Base-by-base conservation (phyloP, 2,797 vertebrate species). In the Leptatherina wallacei region DNA sequence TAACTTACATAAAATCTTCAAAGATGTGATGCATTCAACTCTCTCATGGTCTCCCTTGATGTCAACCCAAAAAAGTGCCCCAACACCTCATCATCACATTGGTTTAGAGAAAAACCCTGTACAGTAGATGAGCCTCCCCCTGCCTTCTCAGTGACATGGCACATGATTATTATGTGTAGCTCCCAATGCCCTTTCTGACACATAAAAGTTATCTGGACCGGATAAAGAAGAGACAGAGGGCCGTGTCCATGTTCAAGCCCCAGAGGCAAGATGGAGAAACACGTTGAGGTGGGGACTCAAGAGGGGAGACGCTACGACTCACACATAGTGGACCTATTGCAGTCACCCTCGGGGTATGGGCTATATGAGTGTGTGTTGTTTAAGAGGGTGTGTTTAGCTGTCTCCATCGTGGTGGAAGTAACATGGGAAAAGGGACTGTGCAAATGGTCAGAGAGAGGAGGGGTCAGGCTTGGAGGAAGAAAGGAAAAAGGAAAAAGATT, bases 361-460 rank as follows among this genome's bases (percentile, higher is more conserved):
- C 64, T 61, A 64, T 62, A 78, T 83, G 84, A 84, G 71, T 79
- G 74, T 88, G 78, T 86, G 77, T 73, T 81, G 78, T 84, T 74
- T 73, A 57, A 65, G 73, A 79, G 71, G 67, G 74, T 76, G 86
- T 84, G 83, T 88, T 87, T 72, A 74, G 78, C 74, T 40, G 66
- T 88, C 65, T 88, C 85, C 73, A 29, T 7, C 90, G 89, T 89
- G 82, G 78, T 85, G 92, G 89, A 92, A 93, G 59, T 92, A 92
- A 92, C 82, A 77, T 66, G 75, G 81, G 65, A 80, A 60, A 72
- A 56, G 58, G 68, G 59, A 85, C 77, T 30, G 75, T 24, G 57
- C 24, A 20, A 85, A 80, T 52, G 74, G 78, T 87, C 30, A 22
- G 47, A 73, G n/a, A 82, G 58, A 77, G 84, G 86, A 87, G 83